Percentiles rank a stretch among this genome's conserved stretches.
Evolutionary conservation across 2,797 vertebrate species (phyloP).

Genomic region (Austrolebias charrua): DNA sequence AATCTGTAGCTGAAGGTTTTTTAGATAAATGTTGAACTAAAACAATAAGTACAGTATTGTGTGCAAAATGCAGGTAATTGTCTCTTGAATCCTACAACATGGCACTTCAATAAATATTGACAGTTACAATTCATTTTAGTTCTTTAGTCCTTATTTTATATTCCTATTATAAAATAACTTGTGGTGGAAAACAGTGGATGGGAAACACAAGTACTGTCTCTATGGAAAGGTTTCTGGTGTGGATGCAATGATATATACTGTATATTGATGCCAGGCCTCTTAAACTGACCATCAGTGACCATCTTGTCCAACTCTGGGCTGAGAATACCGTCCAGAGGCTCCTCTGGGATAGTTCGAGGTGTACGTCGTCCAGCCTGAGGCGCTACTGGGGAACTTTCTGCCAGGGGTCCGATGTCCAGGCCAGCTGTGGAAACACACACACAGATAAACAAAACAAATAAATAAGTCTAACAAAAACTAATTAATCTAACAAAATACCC

Average conservation of each 20-base stretch:
- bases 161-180: too few species aligned
- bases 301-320: constrained; percentile 98
- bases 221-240: background rate
- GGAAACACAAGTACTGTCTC: too few species aligned
- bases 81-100: too few species aligned
- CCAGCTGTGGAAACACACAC: constrained; percentile 83
- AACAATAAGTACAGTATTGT: too few species aligned
- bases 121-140: too few species aligned
- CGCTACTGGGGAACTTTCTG: constrained; percentile 82
- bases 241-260: too few species aligned
- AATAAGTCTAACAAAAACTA: constrained; percentile 38
- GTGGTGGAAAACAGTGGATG: background rate
- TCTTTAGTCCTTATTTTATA: too few species aligned
- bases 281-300: constrained; percentile 94
- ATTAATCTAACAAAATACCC: constrained; percentile 20
- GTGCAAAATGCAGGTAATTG: too few species aligned
- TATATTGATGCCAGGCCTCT: background rate
- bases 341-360: constrained; percentile 86
- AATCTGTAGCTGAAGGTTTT: too few species aligned
- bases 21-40: too few species aligned
- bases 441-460: constrained; percentile 41
- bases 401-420: constrained; percentile 85
- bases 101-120: too few species aligned
- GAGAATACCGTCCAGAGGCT: constrained; percentile 94
- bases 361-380: constrained; percentile 80